Conservation (phyloP, 2,888 invertebrate species). For the Thera obeliscata region DNA sequence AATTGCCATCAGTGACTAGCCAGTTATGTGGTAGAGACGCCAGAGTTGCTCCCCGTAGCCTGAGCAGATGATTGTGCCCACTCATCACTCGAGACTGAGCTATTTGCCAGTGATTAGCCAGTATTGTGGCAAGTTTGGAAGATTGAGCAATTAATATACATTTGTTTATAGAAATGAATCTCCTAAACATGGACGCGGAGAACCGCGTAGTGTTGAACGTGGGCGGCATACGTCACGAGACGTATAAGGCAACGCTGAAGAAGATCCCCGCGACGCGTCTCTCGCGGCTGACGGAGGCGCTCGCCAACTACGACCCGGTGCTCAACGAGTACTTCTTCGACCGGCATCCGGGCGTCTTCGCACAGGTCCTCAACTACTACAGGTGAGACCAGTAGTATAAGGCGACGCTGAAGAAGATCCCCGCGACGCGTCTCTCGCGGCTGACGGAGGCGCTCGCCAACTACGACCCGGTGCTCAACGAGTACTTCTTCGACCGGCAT, state of each 20-base stretch:
- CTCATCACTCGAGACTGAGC: constrained; percentile 38
- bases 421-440: too few relatives aligned
- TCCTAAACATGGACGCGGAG: constrained; percentile 97
- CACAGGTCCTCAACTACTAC: constrained; percentile 98
- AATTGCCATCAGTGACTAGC: constrained; percentile 57
- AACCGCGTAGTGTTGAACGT: constrained; percentile 99
- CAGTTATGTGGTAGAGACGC: constrained; percentile 76
- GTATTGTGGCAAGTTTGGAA: constrained; percentile 35
- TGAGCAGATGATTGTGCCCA: constrained; percentile 44
- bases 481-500: constrained; percentile 99
- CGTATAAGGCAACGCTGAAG: constrained; percentile 97
- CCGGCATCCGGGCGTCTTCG: constrained; percentile 97
- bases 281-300: constrained; percentile 96
- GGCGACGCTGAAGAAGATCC: too few relatives aligned
- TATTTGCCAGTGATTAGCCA: constrained; percentile 54
- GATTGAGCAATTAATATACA: neutral
- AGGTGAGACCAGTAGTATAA: constrained; percentile 76
- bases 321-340: constrained; percentile 99
- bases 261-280: constrained; percentile 98
- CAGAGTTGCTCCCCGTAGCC: constrained; percentile 80
- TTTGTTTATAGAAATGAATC: constrained; percentile 88
- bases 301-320: constrained; percentile 99
- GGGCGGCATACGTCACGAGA: constrained; percentile 98
- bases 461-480: constrained; percentile 99
- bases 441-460: constrained; percentile 96